Conservation (phyloP, 2,888 invertebrate species). For the Dryococelus australis region DNA sequence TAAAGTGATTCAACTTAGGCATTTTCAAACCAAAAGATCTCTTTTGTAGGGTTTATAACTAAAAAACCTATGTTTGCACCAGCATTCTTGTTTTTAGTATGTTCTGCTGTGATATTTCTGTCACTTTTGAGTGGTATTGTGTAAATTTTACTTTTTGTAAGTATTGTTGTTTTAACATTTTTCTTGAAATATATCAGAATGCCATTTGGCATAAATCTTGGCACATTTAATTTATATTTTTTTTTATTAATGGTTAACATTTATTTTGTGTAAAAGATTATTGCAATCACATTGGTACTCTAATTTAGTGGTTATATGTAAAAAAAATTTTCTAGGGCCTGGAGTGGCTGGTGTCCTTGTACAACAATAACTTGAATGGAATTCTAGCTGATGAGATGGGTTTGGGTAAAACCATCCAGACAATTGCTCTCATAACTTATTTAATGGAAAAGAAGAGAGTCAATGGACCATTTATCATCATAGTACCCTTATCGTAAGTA, state of each 20-base stretch:
- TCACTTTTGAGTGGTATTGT: no score
- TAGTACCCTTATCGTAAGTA: slow-evolving; percentile 68
- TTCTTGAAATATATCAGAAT: no score
- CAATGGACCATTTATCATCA: slow-evolving; percentile 69
- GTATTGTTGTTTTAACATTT: no score
- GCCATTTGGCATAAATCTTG: no score
- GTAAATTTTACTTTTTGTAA: no score
- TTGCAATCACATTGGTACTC: neutral
- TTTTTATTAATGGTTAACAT: neutral
- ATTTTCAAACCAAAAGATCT: no score
- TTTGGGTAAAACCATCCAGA: slow-evolving; percentile 66
- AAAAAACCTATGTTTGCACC: no score
- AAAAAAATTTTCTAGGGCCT: slow-evolving; percentile 58
- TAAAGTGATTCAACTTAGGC: no score
- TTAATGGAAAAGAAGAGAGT: slow-evolving; percentile 69
- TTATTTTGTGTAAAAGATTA: neutral
- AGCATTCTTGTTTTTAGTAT: no score
- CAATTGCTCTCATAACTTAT: slow-evolving; percentile 68
- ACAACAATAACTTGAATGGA: slow-evolving; percentile 71
- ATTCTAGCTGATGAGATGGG: slow-evolving; percentile 73
- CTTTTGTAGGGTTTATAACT: no score
- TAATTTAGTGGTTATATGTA: no score
- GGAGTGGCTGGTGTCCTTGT: slow-evolving; percentile 71
- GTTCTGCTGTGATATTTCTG: no score
- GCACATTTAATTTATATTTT: slow-evolving; percentile 12